Conservation (phyloP, 2,113 vertebrate genomes). For the Psittacara wagleri region DNA sequence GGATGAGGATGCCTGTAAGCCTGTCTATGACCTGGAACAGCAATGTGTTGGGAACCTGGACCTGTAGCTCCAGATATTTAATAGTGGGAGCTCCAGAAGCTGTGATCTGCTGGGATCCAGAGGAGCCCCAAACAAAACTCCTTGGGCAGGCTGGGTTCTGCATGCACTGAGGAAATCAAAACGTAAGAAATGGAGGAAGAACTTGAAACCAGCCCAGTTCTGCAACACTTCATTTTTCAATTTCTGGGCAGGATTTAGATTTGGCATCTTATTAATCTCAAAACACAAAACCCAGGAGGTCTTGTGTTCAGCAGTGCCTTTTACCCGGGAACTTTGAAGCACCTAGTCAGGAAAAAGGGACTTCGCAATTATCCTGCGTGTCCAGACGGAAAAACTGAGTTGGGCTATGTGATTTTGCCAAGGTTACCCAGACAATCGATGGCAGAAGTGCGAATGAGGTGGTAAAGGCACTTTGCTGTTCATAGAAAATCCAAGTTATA, state of each 20-base stretch:
- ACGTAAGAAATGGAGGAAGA: background rate
- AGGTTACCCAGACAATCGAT: background rate
- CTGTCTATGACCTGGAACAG: background rate
- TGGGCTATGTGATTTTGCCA: background rate
- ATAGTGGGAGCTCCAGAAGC: background rate
- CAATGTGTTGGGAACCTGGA: accelerated
- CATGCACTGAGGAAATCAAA: background rate
- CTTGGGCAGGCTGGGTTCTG: background rate
- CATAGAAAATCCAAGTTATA: background rate
- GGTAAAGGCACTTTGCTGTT: background rate
- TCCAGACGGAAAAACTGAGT: conserved; percentile 7
- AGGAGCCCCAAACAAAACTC: background rate
- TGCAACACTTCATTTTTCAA: conserved; percentile 45
- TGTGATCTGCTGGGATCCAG: background rate
- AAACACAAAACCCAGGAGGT: background rate
- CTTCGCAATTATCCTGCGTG: background rate
- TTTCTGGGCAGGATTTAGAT: background rate
- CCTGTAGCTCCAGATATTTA: background rate
- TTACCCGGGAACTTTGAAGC: background rate
- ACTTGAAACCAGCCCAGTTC: background rate
- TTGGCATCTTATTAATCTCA: conserved; percentile 45
- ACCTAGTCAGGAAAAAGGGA: background rate
- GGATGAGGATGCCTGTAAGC: background rate
- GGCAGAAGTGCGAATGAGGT: background rate
- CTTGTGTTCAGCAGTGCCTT: background rate